These are phyloP conservation scores for Chironomus tepperi DNA, from an alignment of 1,140 invertebrate species.

Conservation along the genomic window DNA sequence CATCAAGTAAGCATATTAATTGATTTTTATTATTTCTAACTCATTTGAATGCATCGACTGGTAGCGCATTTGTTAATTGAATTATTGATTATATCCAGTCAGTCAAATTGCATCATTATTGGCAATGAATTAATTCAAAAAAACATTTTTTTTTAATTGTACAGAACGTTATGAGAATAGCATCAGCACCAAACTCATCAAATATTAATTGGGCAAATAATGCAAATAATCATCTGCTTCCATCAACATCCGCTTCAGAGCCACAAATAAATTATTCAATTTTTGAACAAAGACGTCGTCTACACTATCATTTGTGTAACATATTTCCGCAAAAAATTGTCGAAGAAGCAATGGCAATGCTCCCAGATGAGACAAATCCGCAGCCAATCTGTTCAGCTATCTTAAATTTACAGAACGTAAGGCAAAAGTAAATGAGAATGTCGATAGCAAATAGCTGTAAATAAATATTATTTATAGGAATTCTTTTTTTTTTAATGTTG, in stretches of 20 bases:
- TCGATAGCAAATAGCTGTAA: too few relatives aligned
- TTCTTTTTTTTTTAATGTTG: too few relatives aligned
- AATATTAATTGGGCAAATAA: slow-evolving; percentile 42
- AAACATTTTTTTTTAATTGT: too few relatives aligned
- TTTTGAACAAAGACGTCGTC: slow-evolving; percentile 58
- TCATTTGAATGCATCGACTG: neutral
- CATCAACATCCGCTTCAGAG: slow-evolving; percentile 47
- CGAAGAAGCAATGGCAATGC: slow-evolving; percentile 67
- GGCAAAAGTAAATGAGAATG: neutral
- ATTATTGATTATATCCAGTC: too few relatives aligned
- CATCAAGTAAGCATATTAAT: neutral
- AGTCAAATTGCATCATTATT: too few relatives aligned
- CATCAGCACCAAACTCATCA: slow-evolving; percentile 65
- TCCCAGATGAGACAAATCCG: slow-evolving; percentile 79
- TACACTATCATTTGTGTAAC: slow-evolving; percentile 76
- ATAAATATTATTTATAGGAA: too few relatives aligned
- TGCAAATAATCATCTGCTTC: slow-evolving; percentile 28
- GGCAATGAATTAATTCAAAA: too few relatives aligned
- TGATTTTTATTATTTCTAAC: neutral
- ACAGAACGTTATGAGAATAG: slow-evolving; percentile 60
- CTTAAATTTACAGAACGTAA: slow-evolving; percentile 45
- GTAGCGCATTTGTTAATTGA: too few relatives aligned
- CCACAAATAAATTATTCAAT: slow-evolving; percentile 53
- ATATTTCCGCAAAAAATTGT: slow-evolving; percentile 87
- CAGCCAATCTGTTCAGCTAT: slow-evolving; percentile 84